These are phyloP conservation scores for Nysson spinosus DNA, from an alignment of 2,888 invertebrate species.

Conservation along the genomic window DNA sequence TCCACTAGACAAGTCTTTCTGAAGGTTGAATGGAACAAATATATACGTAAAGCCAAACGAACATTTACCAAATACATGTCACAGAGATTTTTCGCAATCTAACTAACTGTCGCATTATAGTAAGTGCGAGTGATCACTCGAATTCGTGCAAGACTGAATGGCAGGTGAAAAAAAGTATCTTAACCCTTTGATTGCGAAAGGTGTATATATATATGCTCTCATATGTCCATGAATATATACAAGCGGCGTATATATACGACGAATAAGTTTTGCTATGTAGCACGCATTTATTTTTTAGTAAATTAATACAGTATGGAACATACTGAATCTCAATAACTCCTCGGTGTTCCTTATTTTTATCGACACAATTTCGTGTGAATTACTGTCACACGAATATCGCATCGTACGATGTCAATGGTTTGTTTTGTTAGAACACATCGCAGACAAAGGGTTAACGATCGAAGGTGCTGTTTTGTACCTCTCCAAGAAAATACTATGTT, in stretches of 20 bases:
- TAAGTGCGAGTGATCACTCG: slow-evolving; percentile 26
- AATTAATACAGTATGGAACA: too few species aligned
- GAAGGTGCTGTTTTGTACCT: slow-evolving; percentile 29
- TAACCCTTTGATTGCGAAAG: background rate
- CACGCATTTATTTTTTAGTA: too few species aligned
- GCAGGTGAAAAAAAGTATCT: slow-evolving; percentile 23
- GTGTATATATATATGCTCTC: background rate
- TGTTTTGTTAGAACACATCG: too few species aligned
- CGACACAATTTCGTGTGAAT: too few species aligned
- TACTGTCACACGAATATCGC: too few species aligned
- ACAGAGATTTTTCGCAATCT: slow-evolving; percentile 2
- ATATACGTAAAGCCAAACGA: background rate
- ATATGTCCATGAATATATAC: too few species aligned
- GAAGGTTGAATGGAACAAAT: slow-evolving; percentile 55
- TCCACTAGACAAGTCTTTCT: slow-evolving; percentile 23
- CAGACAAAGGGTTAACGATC: too few species aligned
- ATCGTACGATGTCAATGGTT: too few species aligned
- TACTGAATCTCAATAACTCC: too few species aligned
- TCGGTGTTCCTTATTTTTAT: too few species aligned
- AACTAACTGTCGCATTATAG: slow-evolving; percentile 14
- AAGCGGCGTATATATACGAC: too few species aligned
- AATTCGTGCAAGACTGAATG: slow-evolving; percentile 50
- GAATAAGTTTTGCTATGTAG: too few species aligned
- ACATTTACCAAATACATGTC: slow-evolving; percentile 3
- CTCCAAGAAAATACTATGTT: slow-evolving; percentile 45